phyloP scores from a whole-genome alignment of 2,888 invertebrate species.

The Crioceris asparagi region DNA sequence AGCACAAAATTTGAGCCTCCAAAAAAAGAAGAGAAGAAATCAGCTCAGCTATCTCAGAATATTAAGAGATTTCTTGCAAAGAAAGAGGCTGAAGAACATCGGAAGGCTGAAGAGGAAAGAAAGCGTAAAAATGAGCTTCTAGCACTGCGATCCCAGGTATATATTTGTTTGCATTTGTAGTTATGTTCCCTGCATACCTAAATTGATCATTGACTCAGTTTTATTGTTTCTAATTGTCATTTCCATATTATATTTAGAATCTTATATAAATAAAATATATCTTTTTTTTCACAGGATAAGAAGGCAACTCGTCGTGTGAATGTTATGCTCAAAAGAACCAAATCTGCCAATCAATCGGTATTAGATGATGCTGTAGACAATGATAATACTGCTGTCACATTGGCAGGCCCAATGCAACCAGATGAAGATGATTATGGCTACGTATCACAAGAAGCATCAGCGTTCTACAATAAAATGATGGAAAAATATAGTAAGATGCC shows the following conservation, averaged over 20 bases:
- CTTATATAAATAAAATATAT: too few relatives aligned
- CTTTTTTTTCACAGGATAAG: constrained; percentile 30
- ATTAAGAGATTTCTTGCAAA: constrained; percentile 75
- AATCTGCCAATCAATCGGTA: constrained; percentile 81
- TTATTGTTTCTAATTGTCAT: too few relatives aligned
- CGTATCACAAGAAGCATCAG: constrained; percentile 72
- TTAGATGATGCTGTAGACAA: constrained; percentile 70
- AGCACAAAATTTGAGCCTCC: constrained; percentile 73
- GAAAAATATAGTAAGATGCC: constrained; percentile 67
- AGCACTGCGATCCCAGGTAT: constrained; percentile 46
- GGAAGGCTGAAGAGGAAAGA: constrained; percentile 50
- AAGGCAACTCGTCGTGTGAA: constrained; percentile 36
- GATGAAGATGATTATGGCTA: constrained; percentile 83
- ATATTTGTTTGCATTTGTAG: too few relatives aligned
- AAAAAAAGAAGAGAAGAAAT: constrained; percentile 62
- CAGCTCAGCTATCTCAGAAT: constrained; percentile 59
- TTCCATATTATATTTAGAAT: too few relatives aligned
- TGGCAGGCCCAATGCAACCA: constrained; percentile 65
- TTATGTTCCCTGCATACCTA: too few relatives aligned
- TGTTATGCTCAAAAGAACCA: constrained; percentile 65
- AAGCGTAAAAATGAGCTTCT: constrained; percentile 54
- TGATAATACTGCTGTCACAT: constrained; percentile 64
- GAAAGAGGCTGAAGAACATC: constrained; percentile 68
- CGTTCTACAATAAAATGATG: constrained; percentile 74
- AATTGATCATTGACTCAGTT: too few relatives aligned